Conservation (phyloP, 1,140 invertebrate species). For the Scaptomyza hsui region DNA sequence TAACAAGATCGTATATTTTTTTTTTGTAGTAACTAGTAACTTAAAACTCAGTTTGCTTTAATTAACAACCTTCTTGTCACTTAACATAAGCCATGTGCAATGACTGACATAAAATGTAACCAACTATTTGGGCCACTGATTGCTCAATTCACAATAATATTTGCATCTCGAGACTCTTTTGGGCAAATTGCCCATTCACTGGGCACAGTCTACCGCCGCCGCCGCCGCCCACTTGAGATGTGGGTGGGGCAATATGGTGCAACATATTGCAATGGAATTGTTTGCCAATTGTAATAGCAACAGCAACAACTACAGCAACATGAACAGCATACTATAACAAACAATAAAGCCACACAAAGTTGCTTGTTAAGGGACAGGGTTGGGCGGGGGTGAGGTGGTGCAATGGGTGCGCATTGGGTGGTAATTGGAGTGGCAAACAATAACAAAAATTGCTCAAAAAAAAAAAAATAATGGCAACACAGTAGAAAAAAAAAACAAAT, state of each 20-base stretch:
- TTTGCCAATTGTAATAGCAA: slow-evolving; percentile 33
- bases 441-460: slow-evolving; percentile 41
- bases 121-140: background rate
- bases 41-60: no score
- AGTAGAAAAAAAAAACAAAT: slow-evolving; percentile 15
- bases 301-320: slow-evolving; percentile 14
- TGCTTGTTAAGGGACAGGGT: no score
- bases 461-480: slow-evolving; percentile 27
- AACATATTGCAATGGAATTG: slow-evolving; percentile 53
- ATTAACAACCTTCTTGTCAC: background rate
- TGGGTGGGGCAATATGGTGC: slow-evolving; percentile 20
- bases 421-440: slow-evolving; percentile 65
- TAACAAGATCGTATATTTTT: no score
- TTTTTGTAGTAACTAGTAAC: no score
- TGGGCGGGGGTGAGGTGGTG: background rate
- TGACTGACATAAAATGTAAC: background rate
- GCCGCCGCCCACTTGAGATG: background rate
- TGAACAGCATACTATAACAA: slow-evolving; percentile 1
- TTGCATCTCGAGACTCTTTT: background rate
- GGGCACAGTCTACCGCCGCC: background rate
- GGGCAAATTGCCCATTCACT: slow-evolving; percentile 1
- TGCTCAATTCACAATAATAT: slow-evolving; percentile 5
- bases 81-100: background rate
- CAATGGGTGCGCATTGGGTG: slow-evolving; percentile 33
- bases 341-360: slow-evolving; percentile 21